Percentiles rank a stretch among this genome's conserved stretches.
phyloP scores from a whole-genome alignment of 2,797 vertebrate species.

The Oreortyx pictus region DNA sequence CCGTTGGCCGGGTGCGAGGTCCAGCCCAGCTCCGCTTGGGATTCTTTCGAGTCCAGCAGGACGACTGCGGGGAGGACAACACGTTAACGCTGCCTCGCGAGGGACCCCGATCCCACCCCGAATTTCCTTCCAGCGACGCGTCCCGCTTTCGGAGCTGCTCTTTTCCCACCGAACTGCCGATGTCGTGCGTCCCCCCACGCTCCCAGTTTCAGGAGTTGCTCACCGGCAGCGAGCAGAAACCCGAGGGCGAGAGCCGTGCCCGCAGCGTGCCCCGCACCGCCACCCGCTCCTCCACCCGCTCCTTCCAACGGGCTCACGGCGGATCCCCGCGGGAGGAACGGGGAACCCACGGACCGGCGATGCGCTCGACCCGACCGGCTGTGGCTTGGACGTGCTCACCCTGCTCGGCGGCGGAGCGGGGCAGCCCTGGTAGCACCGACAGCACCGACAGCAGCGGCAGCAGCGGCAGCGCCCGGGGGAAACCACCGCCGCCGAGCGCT shows the following conservation, averaged over 20 bases:
- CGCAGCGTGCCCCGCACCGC: neutral
- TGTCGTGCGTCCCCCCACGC: too few relatives aligned
- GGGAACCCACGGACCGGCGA: neutral
- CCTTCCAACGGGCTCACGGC: neutral
- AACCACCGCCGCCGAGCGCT: neutral
- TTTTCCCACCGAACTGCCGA: neutral
- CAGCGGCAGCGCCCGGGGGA: neutral
- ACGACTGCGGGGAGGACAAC: conserved; percentile 81
- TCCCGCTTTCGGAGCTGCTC: neutral
- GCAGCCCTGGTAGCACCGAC: neutral
- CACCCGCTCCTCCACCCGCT: neutral
- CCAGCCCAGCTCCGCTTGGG: conserved; percentile 96
- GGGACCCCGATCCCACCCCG: neutral
- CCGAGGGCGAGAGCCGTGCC: neutral
- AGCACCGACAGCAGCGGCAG: neutral
- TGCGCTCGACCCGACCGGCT: neutral
- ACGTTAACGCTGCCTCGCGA: neutral
- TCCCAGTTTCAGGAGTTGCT: neutral
- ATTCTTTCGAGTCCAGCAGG: conserved; percentile 95
- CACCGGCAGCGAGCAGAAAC: neutral
- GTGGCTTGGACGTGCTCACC: neutral
- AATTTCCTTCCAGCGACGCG: neutral
- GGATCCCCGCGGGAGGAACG: neutral
- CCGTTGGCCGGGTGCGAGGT: conserved; percentile 92
- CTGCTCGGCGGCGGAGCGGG: conserved; percentile 42